Percentiles rank a stretch among this genome's conserved stretches.
Conservation (phyloP, 1,140 invertebrate genomes). For the Trachymyrmex cornetzi region DNA sequence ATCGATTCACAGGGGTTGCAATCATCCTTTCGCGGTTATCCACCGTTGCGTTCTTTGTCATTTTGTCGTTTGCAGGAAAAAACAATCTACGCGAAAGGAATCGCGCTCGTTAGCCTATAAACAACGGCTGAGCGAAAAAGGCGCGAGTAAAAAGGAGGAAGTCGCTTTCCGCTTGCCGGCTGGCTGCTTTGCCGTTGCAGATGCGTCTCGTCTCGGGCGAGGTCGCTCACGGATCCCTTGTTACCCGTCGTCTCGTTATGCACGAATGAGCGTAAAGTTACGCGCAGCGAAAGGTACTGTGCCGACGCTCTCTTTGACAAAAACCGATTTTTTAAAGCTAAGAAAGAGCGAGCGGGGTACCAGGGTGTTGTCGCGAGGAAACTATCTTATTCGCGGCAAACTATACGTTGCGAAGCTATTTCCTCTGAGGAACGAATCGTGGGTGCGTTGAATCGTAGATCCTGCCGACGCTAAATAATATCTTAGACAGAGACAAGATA, state of each 20-base stretch:
- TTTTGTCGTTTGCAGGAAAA: background rate
- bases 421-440: background rate
- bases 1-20: background rate
- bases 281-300: conserved; percentile 40
- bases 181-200: conserved; percentile 12
- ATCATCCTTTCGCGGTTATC: conserved; percentile 27
- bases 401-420: background rate
- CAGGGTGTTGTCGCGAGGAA: background rate
- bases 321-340: conserved; percentile 48
- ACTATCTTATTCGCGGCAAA: background rate
- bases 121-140: conserved; percentile 37
- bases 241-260: conserved; percentile 67
- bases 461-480: background rate
- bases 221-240: conserved; percentile 59
- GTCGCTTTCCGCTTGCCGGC: background rate
- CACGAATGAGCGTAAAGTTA: conserved; percentile 69
- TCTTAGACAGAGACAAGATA: background rate
- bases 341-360: background rate
- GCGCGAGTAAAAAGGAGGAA: conserved; percentile 37
- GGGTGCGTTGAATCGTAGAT: background rate
- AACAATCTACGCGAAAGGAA: conserved; percentile 30
- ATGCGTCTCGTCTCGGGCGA: conserved; percentile 1
- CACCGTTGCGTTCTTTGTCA: conserved; percentile 12
- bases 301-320: conserved; percentile 27
- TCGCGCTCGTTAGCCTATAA: conserved; percentile 55